Evolutionary conservation across 2,888 invertebrate genomes (phyloP), one percentile per base, ranked within the genome.

Genomic region (Eupsilia transversa): DNA sequence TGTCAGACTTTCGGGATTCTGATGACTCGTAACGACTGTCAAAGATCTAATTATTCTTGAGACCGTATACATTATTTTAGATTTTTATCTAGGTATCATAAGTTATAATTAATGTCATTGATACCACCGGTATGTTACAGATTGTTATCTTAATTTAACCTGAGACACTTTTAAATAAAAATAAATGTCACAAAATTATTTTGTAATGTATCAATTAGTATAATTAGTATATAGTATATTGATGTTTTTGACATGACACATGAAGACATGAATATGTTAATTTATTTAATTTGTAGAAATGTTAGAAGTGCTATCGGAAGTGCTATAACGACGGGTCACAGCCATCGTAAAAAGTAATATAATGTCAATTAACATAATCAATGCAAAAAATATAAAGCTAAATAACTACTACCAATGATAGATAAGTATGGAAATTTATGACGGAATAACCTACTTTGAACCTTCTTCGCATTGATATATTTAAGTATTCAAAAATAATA

Each of bases 291-390:
- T 70, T 33, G 1, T 79, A 35, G n/a, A 43, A 52, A 33, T 35
- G 49, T 41, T 52, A 35, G 30, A 30, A 57, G 38, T 33, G 49
- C 46, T 49, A 70, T 64, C 63, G 79, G 30, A 79, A 69, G 52
- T 54, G 10, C 1, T 54, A 23, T 38, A 14, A 27, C 17, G 27
- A 27, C 27, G 27, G 33, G 33, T 41, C 38, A 74, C 17, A 12
- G 10, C 7, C 23, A 17, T 54, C 30, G 14, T 74, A 33, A 80
- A 73, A 23, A 49, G 2, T 30, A 49, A 64, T 54, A 20, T n/a
- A n/a, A n/a, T 1, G 20, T 35, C 17, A 43, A 72, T 52, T 61
- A 67, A 46, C 30, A 61, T 75, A 59, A 49, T 46, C 30, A 52
- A 57, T 12, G 17, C 20, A 20, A 30, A 17, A 20, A 66, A 66